Percentiles rank a stretch among this genome's conserved stretches.
Conservation (phyloP, 2,113 vertebrate genomes). For the Bos indicus region DNA sequence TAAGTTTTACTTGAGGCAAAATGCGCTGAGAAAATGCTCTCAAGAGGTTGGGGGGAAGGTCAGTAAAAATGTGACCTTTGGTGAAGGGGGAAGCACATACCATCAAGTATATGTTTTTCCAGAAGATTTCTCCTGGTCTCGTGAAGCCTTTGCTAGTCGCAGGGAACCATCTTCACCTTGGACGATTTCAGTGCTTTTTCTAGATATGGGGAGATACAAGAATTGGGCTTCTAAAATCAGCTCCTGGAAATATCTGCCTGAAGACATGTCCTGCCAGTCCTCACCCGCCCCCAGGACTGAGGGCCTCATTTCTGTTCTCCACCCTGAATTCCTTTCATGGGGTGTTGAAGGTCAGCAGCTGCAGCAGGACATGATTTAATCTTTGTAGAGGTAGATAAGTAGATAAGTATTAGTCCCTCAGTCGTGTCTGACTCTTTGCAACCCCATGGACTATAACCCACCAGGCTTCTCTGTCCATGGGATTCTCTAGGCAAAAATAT, state of each 20-base stretch:
- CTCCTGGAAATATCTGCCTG: background rate
- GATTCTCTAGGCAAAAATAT: background rate
- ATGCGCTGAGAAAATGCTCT: background rate
- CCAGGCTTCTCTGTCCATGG: too few species aligned
- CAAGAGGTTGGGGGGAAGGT: background rate
- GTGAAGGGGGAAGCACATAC: background rate
- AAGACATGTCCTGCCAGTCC: background rate
- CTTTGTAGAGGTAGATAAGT: background rate
- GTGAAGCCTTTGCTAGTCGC: background rate
- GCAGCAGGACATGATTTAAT: background rate
- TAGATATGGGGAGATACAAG: background rate
- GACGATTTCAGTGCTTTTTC: background rate
- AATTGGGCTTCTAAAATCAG: background rate
- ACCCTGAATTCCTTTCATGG: background rate
- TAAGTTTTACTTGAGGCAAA: background rate
- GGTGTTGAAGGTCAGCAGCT: background rate
- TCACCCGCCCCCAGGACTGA: background rate
- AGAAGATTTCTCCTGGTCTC: background rate
- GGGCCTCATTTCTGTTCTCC: background rate
- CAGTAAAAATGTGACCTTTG: background rate
- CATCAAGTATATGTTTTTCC: background rate
- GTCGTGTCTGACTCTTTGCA: background rate
- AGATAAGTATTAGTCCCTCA: background rate
- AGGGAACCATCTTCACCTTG: background rate
- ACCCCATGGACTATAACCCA: too few species aligned